A percentile compares a stretch with the other conserved stretches of the same genome.
Evolutionary conservation across 2,113 vertebrate species (phyloP).

Genomic region (Coracopsis vasa): DNA sequence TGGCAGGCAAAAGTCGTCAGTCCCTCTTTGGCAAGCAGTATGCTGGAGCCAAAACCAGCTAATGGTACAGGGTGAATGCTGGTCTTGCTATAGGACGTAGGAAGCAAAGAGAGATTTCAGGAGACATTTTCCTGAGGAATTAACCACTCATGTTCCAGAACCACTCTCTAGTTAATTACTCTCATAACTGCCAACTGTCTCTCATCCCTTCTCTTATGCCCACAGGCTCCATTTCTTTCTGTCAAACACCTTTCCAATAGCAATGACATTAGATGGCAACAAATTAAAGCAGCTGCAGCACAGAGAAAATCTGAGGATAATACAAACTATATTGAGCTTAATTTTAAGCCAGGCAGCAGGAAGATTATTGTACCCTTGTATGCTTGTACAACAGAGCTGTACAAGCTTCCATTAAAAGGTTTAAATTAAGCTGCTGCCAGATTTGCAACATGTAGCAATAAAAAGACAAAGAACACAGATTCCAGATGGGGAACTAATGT

Average conservation of each 20-base stretch:
- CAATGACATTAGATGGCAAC: not conserved
- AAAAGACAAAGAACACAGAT: not conserved
- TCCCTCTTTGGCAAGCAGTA: not conserved
- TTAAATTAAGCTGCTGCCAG: not conserved
- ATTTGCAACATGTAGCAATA: not conserved
- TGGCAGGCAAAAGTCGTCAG: not conserved
- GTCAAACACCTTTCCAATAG: not conserved
- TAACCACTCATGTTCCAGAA: not conserved
- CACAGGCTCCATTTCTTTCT: not conserved
- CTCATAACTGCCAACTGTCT: not conserved
- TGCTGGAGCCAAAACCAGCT: accelerated
- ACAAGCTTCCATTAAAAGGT: not conserved
- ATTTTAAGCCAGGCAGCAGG: not conserved
- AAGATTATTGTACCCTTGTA: not conserved
- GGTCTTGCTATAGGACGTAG: not conserved
- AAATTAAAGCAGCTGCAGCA: not conserved
- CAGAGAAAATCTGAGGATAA: not conserved
- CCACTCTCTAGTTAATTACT: not conserved
- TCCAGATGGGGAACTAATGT: not conserved
- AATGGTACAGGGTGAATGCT: accelerated
- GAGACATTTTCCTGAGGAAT: not conserved
- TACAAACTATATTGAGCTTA: not conserved
- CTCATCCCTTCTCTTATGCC: not conserved
- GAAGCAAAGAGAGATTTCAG: not conserved
- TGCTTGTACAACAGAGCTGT: not conserved